A percentile compares a stretch with the other conserved stretches of the same genome.
phyloP scores from a whole-genome alignment of 2,113 vertebrate species.

The Sinocyclocheilus rhinocerous region DNA sequence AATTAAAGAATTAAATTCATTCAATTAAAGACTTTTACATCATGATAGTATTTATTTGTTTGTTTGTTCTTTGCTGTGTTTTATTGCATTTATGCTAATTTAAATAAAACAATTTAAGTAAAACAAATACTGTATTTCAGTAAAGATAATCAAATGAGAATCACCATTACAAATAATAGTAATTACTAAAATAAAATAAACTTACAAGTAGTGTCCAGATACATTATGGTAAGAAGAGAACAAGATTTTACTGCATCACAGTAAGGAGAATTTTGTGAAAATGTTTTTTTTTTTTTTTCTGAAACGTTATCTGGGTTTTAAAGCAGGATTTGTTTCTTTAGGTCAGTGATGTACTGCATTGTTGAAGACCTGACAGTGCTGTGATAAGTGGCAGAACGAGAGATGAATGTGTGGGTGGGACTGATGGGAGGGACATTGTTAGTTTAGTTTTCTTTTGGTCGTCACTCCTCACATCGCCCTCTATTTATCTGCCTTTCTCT shows the following conservation, averaged over 20 bases:
- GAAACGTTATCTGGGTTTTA: not conserved
- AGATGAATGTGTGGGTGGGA: not conserved
- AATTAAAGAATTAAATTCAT: not conserved
- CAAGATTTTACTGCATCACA: too few species aligned
- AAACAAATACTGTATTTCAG: not conserved
- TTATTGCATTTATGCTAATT: too few species aligned
- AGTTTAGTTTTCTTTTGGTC: constrained; percentile 41
- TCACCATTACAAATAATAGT: not conserved
- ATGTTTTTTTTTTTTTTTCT: not conserved
- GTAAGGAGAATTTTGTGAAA: not conserved
- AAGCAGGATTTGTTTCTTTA: not conserved
- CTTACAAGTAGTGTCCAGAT: not conserved
- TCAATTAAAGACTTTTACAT: not conserved
- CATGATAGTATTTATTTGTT: not conserved
- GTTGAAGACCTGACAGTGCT: not conserved
- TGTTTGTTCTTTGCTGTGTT: too few species aligned
- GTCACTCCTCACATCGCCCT: constrained; percentile 5
- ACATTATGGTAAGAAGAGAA: too few species aligned
- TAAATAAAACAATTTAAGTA: not conserved
- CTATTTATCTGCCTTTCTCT: constrained; percentile 25
- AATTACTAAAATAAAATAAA: not conserved
- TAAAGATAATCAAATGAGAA: not conserved
- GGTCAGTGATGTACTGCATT: not conserved
- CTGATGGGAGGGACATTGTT: constrained; percentile 38
- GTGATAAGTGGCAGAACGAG: not conserved